Base-by-base conservation (phyloP, 2,113 vertebrate genomes). In the Vanacampus margaritifer region DNA sequence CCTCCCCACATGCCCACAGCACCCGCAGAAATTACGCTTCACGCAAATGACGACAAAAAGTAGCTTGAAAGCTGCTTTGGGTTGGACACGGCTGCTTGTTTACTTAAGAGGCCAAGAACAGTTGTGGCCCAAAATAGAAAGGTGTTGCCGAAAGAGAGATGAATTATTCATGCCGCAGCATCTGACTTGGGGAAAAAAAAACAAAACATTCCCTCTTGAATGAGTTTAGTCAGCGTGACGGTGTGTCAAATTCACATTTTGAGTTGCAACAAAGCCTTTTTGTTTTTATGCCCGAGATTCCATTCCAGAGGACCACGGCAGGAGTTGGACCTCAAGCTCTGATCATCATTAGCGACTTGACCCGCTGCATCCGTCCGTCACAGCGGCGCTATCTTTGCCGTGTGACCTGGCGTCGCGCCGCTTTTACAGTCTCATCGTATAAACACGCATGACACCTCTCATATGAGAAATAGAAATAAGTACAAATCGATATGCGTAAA, bases 341-440 rank as follows among this genome's bases (percentile, higher is more conserved):
- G 41, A 71, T 78, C 83, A 89, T 85, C 73, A 76, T 82, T 80
- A 80, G 63, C 65, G 73, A 73, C 69, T 28, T 74, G 71, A 87
- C 82, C 78, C 65, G 69, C 74, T 76, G 59, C 81, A 76, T 84
- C 75, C 61, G 76, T 84, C 75, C 61, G 76, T 85, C 82, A 68
- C 37, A 39, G 23, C 58, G 68, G 67, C 73, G 58, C 79, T 63
- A 63, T 51, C 71, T 26, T 17, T 60, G 58, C 50, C 16, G 58
- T 65, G 70, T 79, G 62, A 81, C 72, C 78, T 73, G 69, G 28
- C 71, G 19, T 64, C 68, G 57, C 57, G 71, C 70, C 67, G 61
- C 65, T 69, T 43, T 45, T 9, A 23, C 37, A 14, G 37, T 67
- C 16, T 35, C 26, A 35, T 26, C 2, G 10, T 9, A 26, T 43